Evolutionary conservation across 2,888 invertebrate genomes (phyloP).

Genomic region (Drosophila sordidapex): DNA sequence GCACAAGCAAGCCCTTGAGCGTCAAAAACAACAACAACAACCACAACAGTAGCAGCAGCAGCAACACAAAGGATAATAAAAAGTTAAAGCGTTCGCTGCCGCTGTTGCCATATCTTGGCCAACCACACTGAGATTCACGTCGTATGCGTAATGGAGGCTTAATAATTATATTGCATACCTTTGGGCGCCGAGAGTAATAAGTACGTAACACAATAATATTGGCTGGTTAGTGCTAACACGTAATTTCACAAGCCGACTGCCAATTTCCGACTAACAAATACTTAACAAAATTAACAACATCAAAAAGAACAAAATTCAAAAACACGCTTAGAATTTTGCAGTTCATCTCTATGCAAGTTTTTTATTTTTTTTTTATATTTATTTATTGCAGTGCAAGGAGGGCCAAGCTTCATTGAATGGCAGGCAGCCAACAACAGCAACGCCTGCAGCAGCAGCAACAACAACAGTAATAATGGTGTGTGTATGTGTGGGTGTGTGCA

Average conservation of each 20-base stretch:
- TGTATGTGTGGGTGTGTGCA: not conserved
- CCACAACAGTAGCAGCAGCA: conserved; percentile 7
- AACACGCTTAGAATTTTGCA: conserved; percentile 2
- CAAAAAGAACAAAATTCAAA: not conserved
- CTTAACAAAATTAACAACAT: not conserved
- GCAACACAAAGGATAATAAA: conserved; percentile 18
- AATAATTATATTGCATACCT: conserved; percentile 52
- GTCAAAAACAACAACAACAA: conserved; percentile 9
- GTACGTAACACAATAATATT: conserved; percentile 2
- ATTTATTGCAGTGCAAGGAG: conserved; percentile 36
- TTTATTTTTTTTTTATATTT: conserved; percentile 26
- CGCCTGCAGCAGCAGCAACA: conserved; percentile 12
- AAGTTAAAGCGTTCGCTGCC: not conserved
- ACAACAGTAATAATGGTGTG: conserved; percentile 5
- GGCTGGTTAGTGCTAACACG: not conserved
- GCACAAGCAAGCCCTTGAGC: conserved; percentile 38
- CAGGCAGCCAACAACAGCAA: conserved; percentile 23
- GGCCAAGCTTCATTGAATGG: conserved; percentile 22
- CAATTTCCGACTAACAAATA: conserved; percentile 11
- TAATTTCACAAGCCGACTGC: conserved; percentile 27
- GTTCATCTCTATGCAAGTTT: conserved; percentile 15
- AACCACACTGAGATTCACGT: conserved; percentile 4
- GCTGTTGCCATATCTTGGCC: conserved; percentile 14
- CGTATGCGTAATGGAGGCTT: conserved; percentile 37
- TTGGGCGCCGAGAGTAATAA: conserved; percentile 31